Evolutionary conservation across 2,797 vertebrate species (phyloP), one percentile per base, ranked within the genome.

Genomic region (Eurystomus glaucurus): DNA sequence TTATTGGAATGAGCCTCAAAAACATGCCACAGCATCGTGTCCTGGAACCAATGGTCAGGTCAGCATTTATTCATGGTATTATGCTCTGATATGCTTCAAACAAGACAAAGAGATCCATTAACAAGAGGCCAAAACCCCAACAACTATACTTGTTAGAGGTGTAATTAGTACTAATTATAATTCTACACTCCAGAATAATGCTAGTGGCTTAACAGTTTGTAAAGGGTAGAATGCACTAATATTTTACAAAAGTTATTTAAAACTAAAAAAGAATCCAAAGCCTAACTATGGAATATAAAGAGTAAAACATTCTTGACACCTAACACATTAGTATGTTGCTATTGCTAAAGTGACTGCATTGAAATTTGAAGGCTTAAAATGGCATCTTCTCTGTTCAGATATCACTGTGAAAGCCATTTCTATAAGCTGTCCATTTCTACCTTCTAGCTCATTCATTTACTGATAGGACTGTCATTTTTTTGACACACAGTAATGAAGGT

Each of bases 401-500:
- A 97, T 84, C 13, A 14, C 33, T 62, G n/a, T 95, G 95, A 96
- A 98, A 95, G 93, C 92, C 94, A 93, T 71, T 97, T 97, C 90
- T 79, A 45, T 51, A 94, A 95, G 81, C 90, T 91, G 94, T 91
- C 89, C 91, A 45, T 94, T 95, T 91, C 90, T 91, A 95, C 85
- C 76, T 97, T 93, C 96, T 46, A 82, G 91, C 80, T 93, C 88
- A 94, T 97, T 98, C 96, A 94, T 93, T 94, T 91, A 81, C 72
- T 79, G 66, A 72, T 86, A 92, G 80, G 25, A 81, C 65, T 88
- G 61, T 71, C 88, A 90, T 35, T 79, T 91, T 37, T 84, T 11
- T 93, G 87, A 86, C 96, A 97, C 96, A 93, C 89, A 96, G 66
- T 87, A 95, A 97, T 96, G 94, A 98, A 97, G 83, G 86, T 91